A percentile compares a stretch with the other conserved stretches of the same genome.
Conservation (phyloP, 2,113 vertebrate genomes). For the Pogonocichla stellata region DNA sequence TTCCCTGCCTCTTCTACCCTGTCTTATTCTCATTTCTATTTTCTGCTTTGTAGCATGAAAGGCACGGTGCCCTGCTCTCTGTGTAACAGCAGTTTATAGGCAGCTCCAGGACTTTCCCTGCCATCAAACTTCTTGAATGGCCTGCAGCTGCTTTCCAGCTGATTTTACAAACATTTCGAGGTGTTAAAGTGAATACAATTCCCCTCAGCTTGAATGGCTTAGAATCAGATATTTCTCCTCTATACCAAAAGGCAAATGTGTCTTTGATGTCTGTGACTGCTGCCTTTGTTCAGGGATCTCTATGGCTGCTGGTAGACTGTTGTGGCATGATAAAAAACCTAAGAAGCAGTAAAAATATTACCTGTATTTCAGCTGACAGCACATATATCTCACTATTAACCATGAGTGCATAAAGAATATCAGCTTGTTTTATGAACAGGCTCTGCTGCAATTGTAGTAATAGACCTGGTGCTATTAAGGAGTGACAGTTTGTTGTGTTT, state of each 20-base stretch:
- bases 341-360: conserved; percentile 17
- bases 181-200: not conserved
- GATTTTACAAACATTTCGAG: not conserved
- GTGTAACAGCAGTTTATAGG: not conserved
- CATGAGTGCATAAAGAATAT: not conserved
- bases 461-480: not conserved
- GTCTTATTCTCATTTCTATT: not conserved
- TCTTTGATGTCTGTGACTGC: not conserved
- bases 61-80: not conserved
- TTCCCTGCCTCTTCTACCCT: not conserved
- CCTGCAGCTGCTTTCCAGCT: not conserved
- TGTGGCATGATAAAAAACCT: conserved; percentile 1
- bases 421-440: conserved; percentile 3
- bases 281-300: conserved; percentile 2
- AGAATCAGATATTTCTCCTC: not conserved
- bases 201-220: not conserved
- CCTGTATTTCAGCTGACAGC: not conserved
- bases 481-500: conserved; percentile 39
- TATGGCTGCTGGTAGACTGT: not conserved
- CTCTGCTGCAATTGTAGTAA: not conserved
- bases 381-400: conserved; percentile 4
- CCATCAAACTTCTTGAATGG: not conserved
- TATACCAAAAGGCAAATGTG: not conserved
- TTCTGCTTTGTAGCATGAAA: not conserved
- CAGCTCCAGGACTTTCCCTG: not conserved